Base-by-base conservation (phyloP, 2,797 vertebrate species). In the Kryptopterus vitreolus region DNA sequence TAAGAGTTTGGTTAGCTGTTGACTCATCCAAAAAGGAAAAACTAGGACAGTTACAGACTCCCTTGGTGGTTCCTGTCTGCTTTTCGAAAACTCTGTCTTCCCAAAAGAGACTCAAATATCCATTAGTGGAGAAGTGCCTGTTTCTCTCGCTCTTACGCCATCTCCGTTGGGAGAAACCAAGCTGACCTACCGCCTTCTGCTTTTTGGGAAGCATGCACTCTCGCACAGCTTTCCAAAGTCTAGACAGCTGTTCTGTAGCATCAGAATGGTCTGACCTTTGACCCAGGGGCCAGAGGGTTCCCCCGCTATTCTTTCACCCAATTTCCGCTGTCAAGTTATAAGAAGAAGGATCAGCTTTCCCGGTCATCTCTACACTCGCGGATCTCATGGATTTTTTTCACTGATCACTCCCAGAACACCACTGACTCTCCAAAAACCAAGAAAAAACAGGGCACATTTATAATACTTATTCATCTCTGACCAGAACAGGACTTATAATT, bases 281-380 rank as follows among this genome's bases (percentile, higher is more conserved):
- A 87, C 87, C 85, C 53, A 79, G 20, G 81, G 86, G 78, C 70
- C 84, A 91, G 84, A 81, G 65, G 81, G 43, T 80, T 87, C 85
- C 81, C 65, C 52, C 81, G 63, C 82, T 78, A 86, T 87, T 87
- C n/a, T 87, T 31, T 9, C 80, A 52, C 77, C 31, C 75, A 63
- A 91, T 88, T 89, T 91, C 84, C 73, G 50, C 85, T 86, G 89
- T 78, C 59, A 11, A 77, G 78, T 81, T 76, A 80, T 69, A 83
- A 53, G 73, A 73, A n/a, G 55, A 22, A 13, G 78, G 83, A 87
- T 90, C 83, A 80, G 77, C 80, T 87, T 85, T 87, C 88, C 43
- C 83, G 53, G 62, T 81, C 71, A 71, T 48, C 76, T 63, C 2
- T 33, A 13, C 69, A 69, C 33, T 29, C 59, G 31, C 29, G 22